phyloP scores from a whole-genome alignment of 2,888 invertebrate species.

The Acronicta alni region DNA sequence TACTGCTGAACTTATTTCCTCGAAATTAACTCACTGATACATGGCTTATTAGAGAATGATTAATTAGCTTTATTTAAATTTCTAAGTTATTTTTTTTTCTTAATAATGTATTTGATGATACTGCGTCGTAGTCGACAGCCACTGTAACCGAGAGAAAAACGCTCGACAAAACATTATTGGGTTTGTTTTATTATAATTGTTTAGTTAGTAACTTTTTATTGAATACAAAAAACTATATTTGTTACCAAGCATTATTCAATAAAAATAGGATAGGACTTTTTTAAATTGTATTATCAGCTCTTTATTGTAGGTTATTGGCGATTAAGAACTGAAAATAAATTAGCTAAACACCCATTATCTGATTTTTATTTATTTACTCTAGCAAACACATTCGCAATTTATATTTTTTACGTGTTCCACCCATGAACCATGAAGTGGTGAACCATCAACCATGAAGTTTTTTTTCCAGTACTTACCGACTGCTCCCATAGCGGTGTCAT shows the following conservation, averaged over 20 bases:
- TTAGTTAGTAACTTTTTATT: slow-evolving; percentile 86
- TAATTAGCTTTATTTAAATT: slow-evolving; percentile 85
- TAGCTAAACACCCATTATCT: slow-evolving; percentile 83
- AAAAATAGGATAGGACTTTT: slow-evolving; percentile 86
- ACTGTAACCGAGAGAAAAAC: slow-evolving; percentile 58
- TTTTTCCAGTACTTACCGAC: too few relatives aligned
- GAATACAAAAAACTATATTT: slow-evolving; percentile 87
- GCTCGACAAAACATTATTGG: slow-evolving; percentile 75
- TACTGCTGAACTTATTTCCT: slow-evolving; percentile 60
- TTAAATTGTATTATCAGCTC: slow-evolving; percentile 89
- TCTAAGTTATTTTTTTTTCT: slow-evolving; percentile 83
- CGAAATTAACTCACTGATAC: slow-evolving; percentile 78
- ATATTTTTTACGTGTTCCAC: background rate
- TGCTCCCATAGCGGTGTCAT: too few relatives aligned
- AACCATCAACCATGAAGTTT: too few relatives aligned
- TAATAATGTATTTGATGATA: slow-evolving; percentile 69
- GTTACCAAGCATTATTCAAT: slow-evolving; percentile 89
- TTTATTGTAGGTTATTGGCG: slow-evolving; percentile 89
- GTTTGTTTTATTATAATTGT: slow-evolving; percentile 81
- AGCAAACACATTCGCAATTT: background rate
- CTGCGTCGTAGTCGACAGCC: slow-evolving; percentile 52
- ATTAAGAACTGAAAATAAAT: slow-evolving; percentile 89
- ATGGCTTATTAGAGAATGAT: slow-evolving; percentile 79
- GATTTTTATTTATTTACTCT: slow-evolving; percentile 62
- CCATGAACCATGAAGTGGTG: too few relatives aligned